Conservation (phyloP, 2,888 invertebrate genomes). For the Sphaeridia pumilis region DNA sequence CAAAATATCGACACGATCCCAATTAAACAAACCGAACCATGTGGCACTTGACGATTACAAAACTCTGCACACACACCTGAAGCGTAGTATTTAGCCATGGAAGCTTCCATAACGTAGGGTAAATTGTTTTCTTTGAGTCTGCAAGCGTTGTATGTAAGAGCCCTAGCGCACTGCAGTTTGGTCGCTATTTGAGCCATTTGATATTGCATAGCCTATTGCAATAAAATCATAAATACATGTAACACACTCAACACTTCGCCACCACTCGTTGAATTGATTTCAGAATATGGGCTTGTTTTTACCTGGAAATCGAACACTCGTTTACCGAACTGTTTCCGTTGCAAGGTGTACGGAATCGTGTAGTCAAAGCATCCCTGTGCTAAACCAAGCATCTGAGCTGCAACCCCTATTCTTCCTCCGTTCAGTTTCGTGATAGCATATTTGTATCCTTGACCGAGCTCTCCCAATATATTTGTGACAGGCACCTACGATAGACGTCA, state of each 20-base stretch:
- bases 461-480: slow-evolving; percentile 66
- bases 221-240: no score
- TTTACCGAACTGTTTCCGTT: slow-evolving; percentile 87
- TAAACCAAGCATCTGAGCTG: slow-evolving; percentile 85
- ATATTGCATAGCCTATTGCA: slow-evolving; percentile 90
- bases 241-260: no score
- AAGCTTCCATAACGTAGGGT: slow-evolving; percentile 81
- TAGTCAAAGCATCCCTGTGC: slow-evolving; percentile 91
- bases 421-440: slow-evolving; percentile 91
- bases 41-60: no score
- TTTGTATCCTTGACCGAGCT: slow-evolving; percentile 87
- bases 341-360: slow-evolving; percentile 83
- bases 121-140: slow-evolving; percentile 71
- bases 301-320: slow-evolving; percentile 86
- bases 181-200: slow-evolving; percentile 82
- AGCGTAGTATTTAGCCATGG: slow-evolving; percentile 89
- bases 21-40: no score
- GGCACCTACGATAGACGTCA: slow-evolving; percentile 56
- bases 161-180: slow-evolving; percentile 75
- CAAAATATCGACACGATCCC: no score
- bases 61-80: slow-evolving; percentile 56
- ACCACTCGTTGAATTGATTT: no score
- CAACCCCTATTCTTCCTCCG: slow-evolving; percentile 73
- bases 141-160: slow-evolving; percentile 90
- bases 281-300: no score